A percentile compares a stretch with the other conserved stretches of the same genome.
These are phyloP conservation scores for Tamias sibiricus DNA, from an alignment of 2,113 vertebrate species.

Conservation along the genomic window DNA sequence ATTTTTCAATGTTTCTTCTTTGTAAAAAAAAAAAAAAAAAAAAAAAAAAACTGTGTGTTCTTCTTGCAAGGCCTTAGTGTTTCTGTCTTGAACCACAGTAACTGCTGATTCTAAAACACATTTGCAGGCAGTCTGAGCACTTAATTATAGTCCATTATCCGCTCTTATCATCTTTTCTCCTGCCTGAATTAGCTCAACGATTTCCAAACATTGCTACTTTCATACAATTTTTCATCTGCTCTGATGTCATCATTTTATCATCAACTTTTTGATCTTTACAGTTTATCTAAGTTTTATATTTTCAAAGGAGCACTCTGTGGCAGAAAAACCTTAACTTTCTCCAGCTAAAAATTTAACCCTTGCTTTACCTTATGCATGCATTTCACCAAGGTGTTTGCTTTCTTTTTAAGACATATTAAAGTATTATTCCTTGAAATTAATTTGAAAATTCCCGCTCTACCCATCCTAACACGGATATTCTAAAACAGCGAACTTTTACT, in stretches of 20 bases:
- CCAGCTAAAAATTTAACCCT: constrained; percentile 28
- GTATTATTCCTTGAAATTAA: not conserved
- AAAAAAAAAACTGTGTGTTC: not conserved
- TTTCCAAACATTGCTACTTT: constrained; percentile 23
- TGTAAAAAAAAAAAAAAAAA: too few species aligned
- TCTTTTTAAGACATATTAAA: constrained; percentile 18
- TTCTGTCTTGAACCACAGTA: not conserved
- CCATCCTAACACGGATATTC: not conserved
- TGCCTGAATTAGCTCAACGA: not conserved
- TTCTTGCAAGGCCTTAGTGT: not conserved
- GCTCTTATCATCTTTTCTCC: not conserved
- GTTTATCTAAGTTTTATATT: constrained; percentile 6
- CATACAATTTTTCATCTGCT: constrained; percentile 11
- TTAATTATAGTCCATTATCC: not conserved
- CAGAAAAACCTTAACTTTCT: not conserved
- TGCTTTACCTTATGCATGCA: not conserved
- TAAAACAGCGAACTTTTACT: not conserved
- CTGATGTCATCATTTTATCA: not conserved
- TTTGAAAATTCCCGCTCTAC: not conserved
- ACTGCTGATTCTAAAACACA: not conserved
- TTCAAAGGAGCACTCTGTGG: not conserved
- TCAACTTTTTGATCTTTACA: constrained; percentile 26
- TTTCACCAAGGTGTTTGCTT: not conserved
- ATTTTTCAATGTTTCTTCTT: not conserved
- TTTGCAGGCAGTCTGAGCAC: not conserved